Base-by-base conservation (phyloP, 1,140 invertebrate genomes). In the Acromyrmex heyeri region DNA sequence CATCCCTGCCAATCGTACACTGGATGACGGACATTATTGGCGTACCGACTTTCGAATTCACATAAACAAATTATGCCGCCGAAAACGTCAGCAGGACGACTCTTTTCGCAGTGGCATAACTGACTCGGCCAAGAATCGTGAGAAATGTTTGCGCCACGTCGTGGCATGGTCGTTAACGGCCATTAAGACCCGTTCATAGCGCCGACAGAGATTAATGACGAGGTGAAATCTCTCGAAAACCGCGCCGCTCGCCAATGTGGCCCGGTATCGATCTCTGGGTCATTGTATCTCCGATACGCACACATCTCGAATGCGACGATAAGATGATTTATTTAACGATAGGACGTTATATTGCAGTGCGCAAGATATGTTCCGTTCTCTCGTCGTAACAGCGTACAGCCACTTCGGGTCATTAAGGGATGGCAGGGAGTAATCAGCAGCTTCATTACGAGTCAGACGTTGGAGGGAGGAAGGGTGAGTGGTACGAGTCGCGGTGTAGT, bases 161-260 rank as follows among this genome's bases (percentile, higher is more conserved):
- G 67, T n/a, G 76, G 67, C 55, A 38, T 24, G 79, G 48, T 87
- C 86, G 61, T 87, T 87, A 87, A 59, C 38, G 44, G 79, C 86
- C 70, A 87, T 87, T 85, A 85, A 73, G 55, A 61, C 27, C 34
- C 85, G 85, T 86, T 81, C 85, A 61, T 18, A 83, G 38, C 69
- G 30, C 78, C 76, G 86, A 87, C 86, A 62, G 67, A 70, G 85
- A 86, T 86, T 86, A 86, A 86, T 83, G 85, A 86, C 78, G 67
- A 21, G 57, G 55, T 82, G 55, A 83, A 83, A 83, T 83, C 79
- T 83, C 82, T 85, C 48, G 82, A 85, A 78, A 85, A 85, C 50
- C 73, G 48, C 21, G 30, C 34, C 30, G 59, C 44, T 50, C 59
- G 59, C 59, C 59, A 50, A 65, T 24, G 61, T 8, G 61, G 38